A percentile compares a stretch with the other conserved stretches of the same genome.
Conservation (phyloP, 2,113 vertebrate species). For the Pteronura brasiliensis region DNA sequence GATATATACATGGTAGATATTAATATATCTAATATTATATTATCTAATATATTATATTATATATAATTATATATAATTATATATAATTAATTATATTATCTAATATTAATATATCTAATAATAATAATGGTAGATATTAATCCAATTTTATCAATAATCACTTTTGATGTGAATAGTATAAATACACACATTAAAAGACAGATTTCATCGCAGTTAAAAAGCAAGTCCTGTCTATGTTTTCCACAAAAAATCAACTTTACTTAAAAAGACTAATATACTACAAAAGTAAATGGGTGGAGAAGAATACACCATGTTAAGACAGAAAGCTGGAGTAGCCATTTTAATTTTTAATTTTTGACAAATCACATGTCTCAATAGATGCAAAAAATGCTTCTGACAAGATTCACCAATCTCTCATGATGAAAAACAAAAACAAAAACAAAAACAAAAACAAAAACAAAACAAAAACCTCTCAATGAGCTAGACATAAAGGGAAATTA, state of each 20-base stretch:
- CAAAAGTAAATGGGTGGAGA: neutral
- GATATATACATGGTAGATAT: neutral
- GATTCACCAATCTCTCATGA: neutral
- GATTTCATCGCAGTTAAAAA: neutral
- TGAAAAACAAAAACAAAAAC: neutral
- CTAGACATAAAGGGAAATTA: neutral
- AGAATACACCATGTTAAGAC: neutral
- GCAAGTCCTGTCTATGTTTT: neutral
- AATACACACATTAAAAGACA: neutral
- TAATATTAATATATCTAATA: too few relatives aligned
- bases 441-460: neutral
- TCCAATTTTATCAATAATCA: neutral
- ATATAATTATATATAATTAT: too few relatives aligned
- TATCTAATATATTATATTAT: too few relatives aligned
- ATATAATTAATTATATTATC: too few relatives aligned
- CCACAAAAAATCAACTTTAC: neutral
- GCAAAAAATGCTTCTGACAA: neutral
- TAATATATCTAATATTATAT: too few relatives aligned
- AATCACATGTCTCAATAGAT: neutral
- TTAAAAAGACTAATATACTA: neutral
- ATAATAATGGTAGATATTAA: neutral
- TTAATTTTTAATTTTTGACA: neutral
- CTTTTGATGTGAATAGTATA: neutral
- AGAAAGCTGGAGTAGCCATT: neutral
- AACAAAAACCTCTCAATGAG: neutral